Evolutionary conservation across 2,797 vertebrate genomes (phyloP).

Genomic region (Rhodeus uyekii): DNA sequence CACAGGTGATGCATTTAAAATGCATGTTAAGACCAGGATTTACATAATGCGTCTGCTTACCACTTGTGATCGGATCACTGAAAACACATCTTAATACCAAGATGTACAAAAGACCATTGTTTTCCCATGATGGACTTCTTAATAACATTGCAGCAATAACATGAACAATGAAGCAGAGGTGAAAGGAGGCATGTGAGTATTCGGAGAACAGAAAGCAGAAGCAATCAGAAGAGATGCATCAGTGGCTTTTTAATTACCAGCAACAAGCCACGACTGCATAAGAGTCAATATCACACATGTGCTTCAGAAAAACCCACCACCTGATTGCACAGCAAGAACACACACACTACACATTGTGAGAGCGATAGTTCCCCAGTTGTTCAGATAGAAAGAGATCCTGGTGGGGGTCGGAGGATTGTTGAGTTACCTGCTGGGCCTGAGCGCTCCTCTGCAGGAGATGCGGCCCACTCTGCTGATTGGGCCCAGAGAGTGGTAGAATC

Average conservation of each 20-base stretch:
- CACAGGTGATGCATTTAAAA: background rate
- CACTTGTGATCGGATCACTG: background rate
- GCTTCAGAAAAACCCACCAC: conserved; percentile 42
- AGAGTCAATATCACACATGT: conserved; percentile 7
- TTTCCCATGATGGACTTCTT: background rate
- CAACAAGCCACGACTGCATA: conserved; percentile 1
- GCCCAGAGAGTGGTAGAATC: conserved; percentile 99
- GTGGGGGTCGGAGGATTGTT: conserved; percentile 68
- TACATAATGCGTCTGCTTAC: background rate
- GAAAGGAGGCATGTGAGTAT: background rate
- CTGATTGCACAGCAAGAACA: conserved; percentile 28
- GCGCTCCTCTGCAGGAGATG: conserved; percentile 95
- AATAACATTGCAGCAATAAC: background rate
- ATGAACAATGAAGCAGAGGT: background rate
- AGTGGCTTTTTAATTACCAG: conserved; percentile 12
- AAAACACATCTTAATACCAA: background rate
- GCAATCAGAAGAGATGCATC: conserved; percentile 3
- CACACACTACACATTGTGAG: conserved; percentile 2
- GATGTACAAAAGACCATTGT: background rate
- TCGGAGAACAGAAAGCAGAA: conserved; percentile 7
- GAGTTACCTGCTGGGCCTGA: conserved; percentile 96
- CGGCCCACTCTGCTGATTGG: conserved; percentile 96
- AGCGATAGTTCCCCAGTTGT: conserved; percentile 45
- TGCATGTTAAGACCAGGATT: background rate
- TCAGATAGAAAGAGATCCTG: conserved; percentile 55